phyloP scores from a whole-genome alignment of 2,888 invertebrate species.

The Spodoptera exigua region DNA sequence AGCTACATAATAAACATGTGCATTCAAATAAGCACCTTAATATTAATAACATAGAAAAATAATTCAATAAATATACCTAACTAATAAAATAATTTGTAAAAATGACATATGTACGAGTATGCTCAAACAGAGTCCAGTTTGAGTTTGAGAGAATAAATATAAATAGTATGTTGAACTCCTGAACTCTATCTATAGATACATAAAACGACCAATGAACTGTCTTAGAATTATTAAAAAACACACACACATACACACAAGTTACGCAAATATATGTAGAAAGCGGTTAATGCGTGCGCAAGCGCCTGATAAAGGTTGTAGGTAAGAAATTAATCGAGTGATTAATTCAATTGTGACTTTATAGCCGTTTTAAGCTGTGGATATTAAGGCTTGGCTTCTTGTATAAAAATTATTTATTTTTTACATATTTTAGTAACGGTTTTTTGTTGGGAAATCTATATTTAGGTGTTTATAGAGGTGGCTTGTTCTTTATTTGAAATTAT shows the following conservation, averaged over 20 bases:
- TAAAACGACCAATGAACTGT: slow-evolving; percentile 59
- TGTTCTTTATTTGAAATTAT: too few species aligned
- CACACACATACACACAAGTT: slow-evolving; percentile 28
- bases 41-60: slow-evolving; percentile 9
- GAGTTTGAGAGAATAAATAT: slow-evolving; percentile 44
- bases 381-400: not conserved
- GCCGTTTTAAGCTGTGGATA: not conserved
- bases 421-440: too few species aligned
- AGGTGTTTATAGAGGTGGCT: too few species aligned
- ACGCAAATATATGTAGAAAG: slow-evolving; percentile 53
- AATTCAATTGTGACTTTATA: slow-evolving; percentile 20
- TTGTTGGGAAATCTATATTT: too few species aligned
- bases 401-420: not conserved
- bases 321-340: slow-evolving; percentile 23
- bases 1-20: not conserved
- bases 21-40: not conserved
- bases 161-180: slow-evolving; percentile 59
- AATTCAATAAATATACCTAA: too few species aligned
- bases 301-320: slow-evolving; percentile 19
- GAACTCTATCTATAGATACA: slow-evolving; percentile 56
- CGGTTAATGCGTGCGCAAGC: slow-evolving; percentile 39
- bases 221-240: slow-evolving; percentile 45
- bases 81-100: slow-evolving; percentile 9
- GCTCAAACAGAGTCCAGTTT: slow-evolving; percentile 42
- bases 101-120: slow-evolving; percentile 20